These are phyloP conservation scores for Notodonta ziczac DNA, from an alignment of 2,888 invertebrate species.

Conservation along the genomic window DNA sequence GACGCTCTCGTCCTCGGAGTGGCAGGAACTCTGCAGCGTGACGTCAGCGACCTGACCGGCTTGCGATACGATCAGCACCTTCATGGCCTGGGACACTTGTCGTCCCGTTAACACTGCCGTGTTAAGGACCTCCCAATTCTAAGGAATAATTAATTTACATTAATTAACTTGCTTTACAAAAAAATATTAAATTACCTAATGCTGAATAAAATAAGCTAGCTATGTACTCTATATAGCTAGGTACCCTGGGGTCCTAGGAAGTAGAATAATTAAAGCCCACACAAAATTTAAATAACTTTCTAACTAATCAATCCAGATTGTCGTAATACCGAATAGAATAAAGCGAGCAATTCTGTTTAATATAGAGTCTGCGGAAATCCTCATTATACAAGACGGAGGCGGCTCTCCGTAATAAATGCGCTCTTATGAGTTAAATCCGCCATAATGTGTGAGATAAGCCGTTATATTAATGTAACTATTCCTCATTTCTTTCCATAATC, in stretches of 20 bases:
- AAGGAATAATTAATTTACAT: slow-evolving; percentile 47
- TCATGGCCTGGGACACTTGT: slow-evolving; percentile 97
- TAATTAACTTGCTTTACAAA: no score
- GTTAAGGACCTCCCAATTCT: slow-evolving; percentile 98
- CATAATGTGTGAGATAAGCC: slow-evolving; percentile 2
- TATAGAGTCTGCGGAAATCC: slow-evolving; percentile 4
- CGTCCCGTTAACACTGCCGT: slow-evolving; percentile 97
- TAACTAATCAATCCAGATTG: background rate
- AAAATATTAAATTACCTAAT: no score
- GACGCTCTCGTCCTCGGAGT: slow-evolving; percentile 97
- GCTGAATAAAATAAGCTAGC: no score
- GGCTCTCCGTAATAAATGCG: background rate
- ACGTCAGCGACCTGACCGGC: slow-evolving; percentile 98
- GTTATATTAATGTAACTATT: slow-evolving; percentile 3
- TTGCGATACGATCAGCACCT: slow-evolving; percentile 97
- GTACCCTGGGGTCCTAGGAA: background rate
- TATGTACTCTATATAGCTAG: no score
- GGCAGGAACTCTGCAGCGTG: slow-evolving; percentile 96
- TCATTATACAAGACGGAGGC: slow-evolving; percentile 2
- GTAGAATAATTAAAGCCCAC: background rate
- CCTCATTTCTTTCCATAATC: slow-evolving; percentile 1
- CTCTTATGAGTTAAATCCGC: background rate
- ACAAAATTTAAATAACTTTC: slow-evolving; percentile 3
- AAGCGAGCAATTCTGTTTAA: slow-evolving; percentile 3
- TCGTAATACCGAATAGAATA: background rate